phyloP scores from a whole-genome alignment of 2,888 invertebrate genomes.

The Melangyna quadrimaculata region DNA sequence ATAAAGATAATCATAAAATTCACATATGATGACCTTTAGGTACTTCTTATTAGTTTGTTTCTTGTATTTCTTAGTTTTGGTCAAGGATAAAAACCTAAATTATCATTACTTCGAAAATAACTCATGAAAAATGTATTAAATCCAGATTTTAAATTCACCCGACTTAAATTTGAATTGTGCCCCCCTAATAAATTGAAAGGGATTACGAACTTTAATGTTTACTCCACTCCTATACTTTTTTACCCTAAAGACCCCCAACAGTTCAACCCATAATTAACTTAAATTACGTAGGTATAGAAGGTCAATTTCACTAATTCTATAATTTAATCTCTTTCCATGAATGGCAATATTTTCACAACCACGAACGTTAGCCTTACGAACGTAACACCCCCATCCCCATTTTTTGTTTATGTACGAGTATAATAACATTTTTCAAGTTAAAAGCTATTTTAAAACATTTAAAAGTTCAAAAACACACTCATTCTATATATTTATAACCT shows the following conservation, averaged over 20 bases:
- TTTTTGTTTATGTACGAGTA: neutral
- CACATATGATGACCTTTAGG: too few species aligned
- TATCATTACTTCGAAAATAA: too few species aligned
- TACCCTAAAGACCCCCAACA: neutral
- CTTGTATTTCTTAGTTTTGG: too few species aligned
- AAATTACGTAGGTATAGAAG: neutral
- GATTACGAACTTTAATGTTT: neutral
- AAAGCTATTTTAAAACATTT: constrained; percentile 9
- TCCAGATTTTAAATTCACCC: too few species aligned
- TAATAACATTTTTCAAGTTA: neutral
- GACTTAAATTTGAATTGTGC: too few species aligned
- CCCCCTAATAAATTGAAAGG: too few species aligned
- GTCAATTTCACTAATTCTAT: neutral
- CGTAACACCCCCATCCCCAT: neutral
- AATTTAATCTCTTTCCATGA: neutral
- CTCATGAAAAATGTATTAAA: too few species aligned
- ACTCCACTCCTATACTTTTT: neutral
- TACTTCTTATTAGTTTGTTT: too few species aligned
- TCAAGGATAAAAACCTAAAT: too few species aligned
- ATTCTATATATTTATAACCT: neutral
- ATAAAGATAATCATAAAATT: too few species aligned
- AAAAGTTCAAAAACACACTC: neutral
- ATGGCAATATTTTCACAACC: neutral
- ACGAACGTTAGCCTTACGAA: neutral
- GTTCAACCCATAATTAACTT: neutral